phyloP scores from a whole-genome alignment of 2,113 vertebrate genomes.

The Odocoileus hemionus region DNA sequence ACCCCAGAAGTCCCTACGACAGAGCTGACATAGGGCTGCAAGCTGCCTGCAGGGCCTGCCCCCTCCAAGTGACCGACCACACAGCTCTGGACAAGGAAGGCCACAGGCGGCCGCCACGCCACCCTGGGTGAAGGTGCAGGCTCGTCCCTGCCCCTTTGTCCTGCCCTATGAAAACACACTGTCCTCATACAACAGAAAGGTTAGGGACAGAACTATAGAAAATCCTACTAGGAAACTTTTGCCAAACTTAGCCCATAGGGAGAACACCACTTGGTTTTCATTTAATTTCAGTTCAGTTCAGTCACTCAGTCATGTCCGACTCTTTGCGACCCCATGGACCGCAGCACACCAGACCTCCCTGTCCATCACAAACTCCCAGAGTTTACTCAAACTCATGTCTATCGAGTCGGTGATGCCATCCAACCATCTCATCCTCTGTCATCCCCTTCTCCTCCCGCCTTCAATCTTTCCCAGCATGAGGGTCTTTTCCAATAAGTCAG shows the following conservation, averaged over 20 bases:
- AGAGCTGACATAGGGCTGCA: background rate
- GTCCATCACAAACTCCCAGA: background rate
- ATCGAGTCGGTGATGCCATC: background rate
- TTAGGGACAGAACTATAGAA: background rate
- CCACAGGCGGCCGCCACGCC: background rate
- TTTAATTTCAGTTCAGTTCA: background rate
- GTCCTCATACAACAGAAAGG: background rate
- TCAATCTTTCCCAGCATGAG: background rate
- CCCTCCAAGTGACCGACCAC: background rate
- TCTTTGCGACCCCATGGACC: background rate
- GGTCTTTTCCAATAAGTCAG: background rate
- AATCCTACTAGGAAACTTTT: background rate
- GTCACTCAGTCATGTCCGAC: fast-evolving
- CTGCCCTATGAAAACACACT: background rate
- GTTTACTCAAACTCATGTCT: background rate
- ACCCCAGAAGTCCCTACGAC: background rate
- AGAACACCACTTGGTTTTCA: background rate
- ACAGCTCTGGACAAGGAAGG: background rate
- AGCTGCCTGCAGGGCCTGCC: background rate
- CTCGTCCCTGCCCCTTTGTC: background rate
- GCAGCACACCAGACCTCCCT: background rate
- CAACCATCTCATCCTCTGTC: background rate
- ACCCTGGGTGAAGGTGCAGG: background rate
- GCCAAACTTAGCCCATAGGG: background rate
- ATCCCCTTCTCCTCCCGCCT: background rate